phyloP scores from a whole-genome alignment of 2,888 invertebrate genomes.

The Zygogramma bicolorata region DNA sequence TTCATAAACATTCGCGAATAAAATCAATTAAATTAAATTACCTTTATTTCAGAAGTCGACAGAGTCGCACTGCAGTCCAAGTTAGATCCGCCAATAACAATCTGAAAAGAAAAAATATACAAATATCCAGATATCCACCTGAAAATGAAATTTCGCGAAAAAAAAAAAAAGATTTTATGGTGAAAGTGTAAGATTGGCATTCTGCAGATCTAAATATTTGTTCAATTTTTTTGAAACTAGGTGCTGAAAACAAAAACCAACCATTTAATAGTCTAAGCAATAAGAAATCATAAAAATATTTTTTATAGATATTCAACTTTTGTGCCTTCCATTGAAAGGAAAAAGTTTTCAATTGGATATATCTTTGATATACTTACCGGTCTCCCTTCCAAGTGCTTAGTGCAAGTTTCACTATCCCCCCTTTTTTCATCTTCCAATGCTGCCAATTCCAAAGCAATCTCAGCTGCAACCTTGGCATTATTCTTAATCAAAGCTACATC shows the following conservation, averaged over 20 bases:
- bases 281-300: too few relatives aligned
- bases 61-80: conserved; percentile 79
- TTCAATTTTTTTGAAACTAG: too few relatives aligned
- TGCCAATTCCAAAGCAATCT: conserved; percentile 79
- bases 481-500: conserved; percentile 94
- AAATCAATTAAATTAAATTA: conserved; percentile 66
- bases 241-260: too few relatives aligned
- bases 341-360: too few relatives aligned
- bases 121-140: not conserved
- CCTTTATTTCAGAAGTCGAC: conserved; percentile 74
- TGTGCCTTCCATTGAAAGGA: too few relatives aligned
- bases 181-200: not conserved
- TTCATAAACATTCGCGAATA: too few relatives aligned
- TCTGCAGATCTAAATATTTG: not conserved
- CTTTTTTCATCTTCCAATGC: conserved; percentile 55
- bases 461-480: conserved; percentile 87
- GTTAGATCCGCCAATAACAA: conserved; percentile 85
- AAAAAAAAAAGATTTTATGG: not conserved
- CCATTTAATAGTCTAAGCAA: too few relatives aligned
- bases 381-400: conserved; percentile 20
- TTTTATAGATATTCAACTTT: too few relatives aligned
- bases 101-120: conserved; percentile 64
- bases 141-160: not conserved
- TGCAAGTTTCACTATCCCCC: not conserved
- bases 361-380: conserved; percentile 42